A percentile compares a stretch with the other conserved stretches of the same genome.
phyloP scores from a whole-genome alignment of 2,797 vertebrate genomes.

The Bradypus variegatus region DNA sequence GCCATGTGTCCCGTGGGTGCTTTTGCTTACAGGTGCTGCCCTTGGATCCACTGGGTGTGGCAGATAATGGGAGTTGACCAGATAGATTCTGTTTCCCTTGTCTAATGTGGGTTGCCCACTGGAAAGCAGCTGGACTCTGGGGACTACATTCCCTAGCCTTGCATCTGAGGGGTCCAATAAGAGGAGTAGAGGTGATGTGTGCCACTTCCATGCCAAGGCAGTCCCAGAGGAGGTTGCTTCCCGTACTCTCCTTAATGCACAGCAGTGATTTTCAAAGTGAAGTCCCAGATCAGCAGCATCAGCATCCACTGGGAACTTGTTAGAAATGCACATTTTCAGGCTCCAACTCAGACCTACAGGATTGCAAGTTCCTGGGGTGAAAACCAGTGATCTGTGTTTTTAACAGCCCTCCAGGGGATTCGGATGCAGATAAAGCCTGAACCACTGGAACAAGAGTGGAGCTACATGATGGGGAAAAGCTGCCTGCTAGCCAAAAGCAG shows the following conservation, averaged over 20 bases:
- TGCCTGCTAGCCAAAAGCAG: not conserved
- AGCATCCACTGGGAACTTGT: not conserved
- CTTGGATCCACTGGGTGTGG: not conserved
- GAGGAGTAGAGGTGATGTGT: not conserved
- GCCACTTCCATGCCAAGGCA: not conserved
- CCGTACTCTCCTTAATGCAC: not conserved
- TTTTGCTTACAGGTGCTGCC: not conserved
- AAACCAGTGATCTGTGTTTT: not conserved
- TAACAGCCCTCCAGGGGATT: not conserved
- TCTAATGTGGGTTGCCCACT: not conserved
- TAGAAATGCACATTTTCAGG: not conserved
- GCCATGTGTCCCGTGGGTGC: not conserved
- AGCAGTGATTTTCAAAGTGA: not conserved
- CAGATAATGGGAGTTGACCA: not conserved
- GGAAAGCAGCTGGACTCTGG: not conserved
- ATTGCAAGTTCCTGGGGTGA: not conserved
- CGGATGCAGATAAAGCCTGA: too few relatives aligned
- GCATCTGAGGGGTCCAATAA: not conserved
- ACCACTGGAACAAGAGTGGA: not conserved
- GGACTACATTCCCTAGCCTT: not conserved
- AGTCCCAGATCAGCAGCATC: not conserved
- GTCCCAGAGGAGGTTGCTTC: not conserved
- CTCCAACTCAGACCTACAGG: not conserved
- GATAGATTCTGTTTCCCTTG: not conserved
- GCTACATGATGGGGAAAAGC: not conserved